These are phyloP conservation scores for Lampris incognitus DNA, from an alignment of 2,113 vertebrate species.

Conservation along the genomic window DNA sequence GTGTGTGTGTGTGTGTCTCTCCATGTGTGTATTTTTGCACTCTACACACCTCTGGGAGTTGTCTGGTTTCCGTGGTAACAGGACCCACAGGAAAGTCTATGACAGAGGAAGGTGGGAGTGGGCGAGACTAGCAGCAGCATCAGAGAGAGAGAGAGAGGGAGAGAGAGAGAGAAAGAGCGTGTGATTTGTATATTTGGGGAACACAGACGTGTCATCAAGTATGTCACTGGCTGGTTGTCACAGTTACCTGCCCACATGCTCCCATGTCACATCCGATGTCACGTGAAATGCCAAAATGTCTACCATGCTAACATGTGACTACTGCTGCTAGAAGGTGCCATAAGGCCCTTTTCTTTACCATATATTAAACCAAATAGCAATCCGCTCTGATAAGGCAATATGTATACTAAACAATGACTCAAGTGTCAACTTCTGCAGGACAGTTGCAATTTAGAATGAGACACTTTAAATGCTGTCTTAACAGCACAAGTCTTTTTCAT, in stretches of 20 bases:
- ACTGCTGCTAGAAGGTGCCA: too few relatives aligned
- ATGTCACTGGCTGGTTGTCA: conserved; percentile 44
- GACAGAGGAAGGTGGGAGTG: conserved; percentile 7
- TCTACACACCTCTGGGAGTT: conserved; percentile 45
- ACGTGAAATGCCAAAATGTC: too few relatives aligned
- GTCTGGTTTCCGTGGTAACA: conserved; percentile 60
- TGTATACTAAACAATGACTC: too few relatives aligned
- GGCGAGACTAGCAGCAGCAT: too few relatives aligned
- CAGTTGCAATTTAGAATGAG: too few relatives aligned
- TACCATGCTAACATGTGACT: too few relatives aligned
- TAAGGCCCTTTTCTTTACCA: too few relatives aligned
- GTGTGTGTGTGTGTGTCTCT: conserved; percentile 21
- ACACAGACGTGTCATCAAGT: conserved; percentile 63
- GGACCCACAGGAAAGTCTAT: conserved; percentile 38
- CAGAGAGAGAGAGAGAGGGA: background rate
- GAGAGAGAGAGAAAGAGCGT: background rate
- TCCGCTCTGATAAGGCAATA: too few relatives aligned
- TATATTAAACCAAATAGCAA: too few relatives aligned
- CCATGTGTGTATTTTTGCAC: conserved; percentile 20
- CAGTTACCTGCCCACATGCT: conserved; percentile 62
- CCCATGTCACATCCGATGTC: conserved; percentile 56
- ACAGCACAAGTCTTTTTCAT: too few relatives aligned
- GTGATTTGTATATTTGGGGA: conserved; percentile 36
- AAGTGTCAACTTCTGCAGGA: too few relatives aligned
- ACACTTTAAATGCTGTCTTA: too few relatives aligned